Conservation (phyloP, 2,113 vertebrate species). For the Scortum barcoo region DNA sequence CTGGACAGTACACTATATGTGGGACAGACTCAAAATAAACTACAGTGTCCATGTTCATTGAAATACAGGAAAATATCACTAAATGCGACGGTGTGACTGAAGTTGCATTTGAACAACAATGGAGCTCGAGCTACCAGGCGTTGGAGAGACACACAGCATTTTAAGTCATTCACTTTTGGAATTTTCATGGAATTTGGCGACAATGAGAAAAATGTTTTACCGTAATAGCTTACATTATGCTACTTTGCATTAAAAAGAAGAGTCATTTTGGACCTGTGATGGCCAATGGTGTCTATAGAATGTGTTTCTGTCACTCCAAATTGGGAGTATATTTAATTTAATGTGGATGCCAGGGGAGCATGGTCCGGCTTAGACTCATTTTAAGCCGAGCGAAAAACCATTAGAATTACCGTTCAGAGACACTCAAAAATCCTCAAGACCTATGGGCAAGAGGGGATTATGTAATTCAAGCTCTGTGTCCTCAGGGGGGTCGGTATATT, state of each 20-base stretch:
- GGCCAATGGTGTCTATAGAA: not conserved
- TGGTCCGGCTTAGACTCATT: not conserved
- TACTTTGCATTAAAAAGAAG: constrained; percentile 1
- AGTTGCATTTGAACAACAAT: too few relatives aligned
- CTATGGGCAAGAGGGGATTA: constrained; percentile 12
- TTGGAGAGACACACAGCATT: too few relatives aligned
- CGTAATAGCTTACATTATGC: not conserved
- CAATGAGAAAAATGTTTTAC: not conserved
- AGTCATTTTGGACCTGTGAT: not conserved
- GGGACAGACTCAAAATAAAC: too few relatives aligned
- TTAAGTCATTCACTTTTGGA: too few relatives aligned
- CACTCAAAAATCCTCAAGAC: constrained; percentile 16
- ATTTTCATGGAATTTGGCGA: not conserved
- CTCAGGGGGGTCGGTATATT: constrained; percentile 15
- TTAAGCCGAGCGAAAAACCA: not conserved
- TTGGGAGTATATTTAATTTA: constrained; percentile 27
- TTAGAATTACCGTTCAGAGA: not conserved
- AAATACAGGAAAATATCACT: too few relatives aligned
- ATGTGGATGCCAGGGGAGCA: not conserved
- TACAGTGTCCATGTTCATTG: too few relatives aligned
- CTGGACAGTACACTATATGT: too few relatives aligned
- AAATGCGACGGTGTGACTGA: too few relatives aligned
- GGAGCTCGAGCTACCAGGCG: too few relatives aligned
- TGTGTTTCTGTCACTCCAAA: not conserved
- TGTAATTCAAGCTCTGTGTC: constrained; percentile 33